These are phyloP conservation scores for Halictus rubicundus DNA, from an alignment of 1,140 invertebrate genomes.

Conservation along the genomic window DNA sequence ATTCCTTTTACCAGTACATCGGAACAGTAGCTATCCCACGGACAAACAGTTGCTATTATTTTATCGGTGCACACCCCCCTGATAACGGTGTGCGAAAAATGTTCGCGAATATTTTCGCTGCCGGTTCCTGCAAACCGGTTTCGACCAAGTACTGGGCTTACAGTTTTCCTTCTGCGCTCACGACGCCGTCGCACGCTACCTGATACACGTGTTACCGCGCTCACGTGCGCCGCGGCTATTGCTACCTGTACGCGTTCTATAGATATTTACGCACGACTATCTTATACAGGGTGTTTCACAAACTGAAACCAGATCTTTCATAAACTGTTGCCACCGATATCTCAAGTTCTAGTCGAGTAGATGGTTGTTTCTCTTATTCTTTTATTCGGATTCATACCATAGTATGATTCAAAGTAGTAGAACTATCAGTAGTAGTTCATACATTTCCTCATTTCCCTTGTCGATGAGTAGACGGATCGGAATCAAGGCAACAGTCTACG, in stretches of 20 bases:
- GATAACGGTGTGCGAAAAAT: too few relatives aligned
- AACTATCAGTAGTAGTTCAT: too few relatives aligned
- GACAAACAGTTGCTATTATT: not conserved
- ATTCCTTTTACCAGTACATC: not conserved
- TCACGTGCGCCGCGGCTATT: slow-evolving; percentile 28
- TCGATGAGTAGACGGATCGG: too few relatives aligned
- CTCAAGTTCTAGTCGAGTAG: too few relatives aligned
- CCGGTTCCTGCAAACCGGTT: not conserved
- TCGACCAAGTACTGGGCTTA: not conserved
- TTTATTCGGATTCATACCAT: too few relatives aligned
- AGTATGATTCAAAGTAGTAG: too few relatives aligned
- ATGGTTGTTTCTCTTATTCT: too few relatives aligned
- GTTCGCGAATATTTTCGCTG: not conserved
- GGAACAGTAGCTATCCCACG: not conserved
- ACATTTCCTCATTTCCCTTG: too few relatives aligned
- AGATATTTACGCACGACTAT: not conserved
- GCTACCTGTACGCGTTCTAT: slow-evolving; percentile 17
- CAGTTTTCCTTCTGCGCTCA: not conserved
- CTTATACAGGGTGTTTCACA: not conserved
- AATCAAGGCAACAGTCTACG: too few relatives aligned
- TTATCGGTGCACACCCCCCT: not conserved
- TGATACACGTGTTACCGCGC: slow-evolving; percentile 28
- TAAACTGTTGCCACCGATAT: too few relatives aligned
- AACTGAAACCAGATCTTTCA: too few relatives aligned
- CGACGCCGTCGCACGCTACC: not conserved